Evolutionary conservation across 2,888 invertebrate species (phyloP), one percentile per base, ranked within the genome.

Genomic region (Heliconius charithonia): DNA sequence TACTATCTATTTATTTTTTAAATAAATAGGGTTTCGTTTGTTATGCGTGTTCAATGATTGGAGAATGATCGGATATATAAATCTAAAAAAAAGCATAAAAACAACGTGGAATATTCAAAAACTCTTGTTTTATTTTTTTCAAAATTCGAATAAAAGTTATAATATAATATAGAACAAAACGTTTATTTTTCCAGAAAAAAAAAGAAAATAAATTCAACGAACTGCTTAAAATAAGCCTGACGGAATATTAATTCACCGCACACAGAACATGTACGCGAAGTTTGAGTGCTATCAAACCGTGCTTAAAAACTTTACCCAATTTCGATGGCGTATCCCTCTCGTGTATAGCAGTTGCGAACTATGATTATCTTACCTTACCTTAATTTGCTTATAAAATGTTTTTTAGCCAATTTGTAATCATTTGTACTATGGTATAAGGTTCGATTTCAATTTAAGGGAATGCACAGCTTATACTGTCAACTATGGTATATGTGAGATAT

Each of bases 81-180:
- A 62, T 3, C 59, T 59, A 2, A 19, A 19, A n/a, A 3, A 19
- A 37, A 41, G 12, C 13, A 62, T 12, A 62, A 59, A 4, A 62
- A 62, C 4, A 27, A n/a, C n/a, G n/a, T 12, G 3, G 1, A 10
- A 10, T 37, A 37, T 37, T 37, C 4, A 67, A 6, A 6, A 71
- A 32, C 7, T 45, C n/a, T n/a, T 27, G 22, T 66, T n/a, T n/a
- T 29, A 29, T 77, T 77, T n/a, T 76, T 62, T 41, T 2, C 62
- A 73, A 32, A 67, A 73, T 63, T 72, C 66, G 62, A 79, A 79
- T 79, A 79, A 70, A 59, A 66, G 12, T 63, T 71, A 67, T 72
- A 67, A 67, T 62, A 76, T 67, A n/a, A n/a, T n/a, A n/a, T n/a
- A n/a, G n/a, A n/a, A 12, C 41, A 51, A 19, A 51, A 51, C 51